Conservation (phyloP, 2,113 vertebrate species). For the Sakesphorus luctuosus region DNA sequence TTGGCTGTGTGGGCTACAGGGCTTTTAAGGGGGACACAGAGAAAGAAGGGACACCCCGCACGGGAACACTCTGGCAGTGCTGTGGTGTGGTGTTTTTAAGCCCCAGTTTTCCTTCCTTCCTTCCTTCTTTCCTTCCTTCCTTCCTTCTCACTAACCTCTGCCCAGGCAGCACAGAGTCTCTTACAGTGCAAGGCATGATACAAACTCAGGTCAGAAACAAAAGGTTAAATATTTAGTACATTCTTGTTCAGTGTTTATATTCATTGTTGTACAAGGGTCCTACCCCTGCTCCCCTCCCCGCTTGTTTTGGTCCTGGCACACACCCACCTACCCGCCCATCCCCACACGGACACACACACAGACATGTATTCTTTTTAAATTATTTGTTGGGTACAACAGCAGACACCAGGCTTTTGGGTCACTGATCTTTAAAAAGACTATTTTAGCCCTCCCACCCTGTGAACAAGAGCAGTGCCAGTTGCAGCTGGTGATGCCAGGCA, state of each 20-base stretch:
- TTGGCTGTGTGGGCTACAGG: slow-evolving; percentile 72
- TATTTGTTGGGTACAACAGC: slow-evolving; percentile 70
- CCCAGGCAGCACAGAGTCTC: slow-evolving; percentile 60
- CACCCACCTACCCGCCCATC: neutral
- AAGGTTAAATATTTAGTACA: slow-evolving; percentile 69
- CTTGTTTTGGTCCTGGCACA: slow-evolving; percentile 60
- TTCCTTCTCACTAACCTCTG: slow-evolving; percentile 19
- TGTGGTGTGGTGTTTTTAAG: slow-evolving; percentile 2
- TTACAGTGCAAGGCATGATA: slow-evolving; percentile 77
- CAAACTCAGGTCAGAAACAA: slow-evolving; percentile 92
- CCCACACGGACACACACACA: neutral
- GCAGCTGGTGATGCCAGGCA: neutral
- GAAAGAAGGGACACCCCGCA: neutral
- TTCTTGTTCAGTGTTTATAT: slow-evolving; percentile 71
- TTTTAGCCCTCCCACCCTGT: slow-evolving; percentile 58
- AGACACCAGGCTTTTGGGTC: slow-evolving; percentile 67
- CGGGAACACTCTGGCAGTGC: neutral
- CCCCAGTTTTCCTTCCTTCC: neutral
- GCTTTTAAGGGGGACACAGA: slow-evolving; percentile 10
- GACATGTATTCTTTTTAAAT: neutral
- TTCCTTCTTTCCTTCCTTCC: neutral
- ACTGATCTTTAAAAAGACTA: slow-evolving; percentile 22
- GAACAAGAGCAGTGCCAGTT: neutral
- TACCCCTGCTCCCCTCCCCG: slow-evolving; percentile 24
- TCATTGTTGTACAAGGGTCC: slow-evolving; percentile 50